These are phyloP conservation scores for Athalia cordata DNA, from an alignment of 2,888 invertebrate species.

Conservation along the genomic window DNA sequence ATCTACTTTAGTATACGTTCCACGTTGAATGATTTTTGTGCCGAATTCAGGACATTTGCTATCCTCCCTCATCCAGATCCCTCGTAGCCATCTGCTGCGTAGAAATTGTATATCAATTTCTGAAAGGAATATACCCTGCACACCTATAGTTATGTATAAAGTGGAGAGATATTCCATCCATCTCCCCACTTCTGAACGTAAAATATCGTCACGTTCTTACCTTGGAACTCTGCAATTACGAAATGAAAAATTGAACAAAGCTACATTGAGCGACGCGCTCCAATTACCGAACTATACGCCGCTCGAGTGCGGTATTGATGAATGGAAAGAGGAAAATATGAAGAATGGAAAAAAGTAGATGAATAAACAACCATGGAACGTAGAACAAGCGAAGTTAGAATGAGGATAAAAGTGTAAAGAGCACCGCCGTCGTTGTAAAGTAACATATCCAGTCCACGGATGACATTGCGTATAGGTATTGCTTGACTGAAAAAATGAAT, in stretches of 20 bases:
- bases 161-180: conserved; percentile 7
- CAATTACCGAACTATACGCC: neutral
- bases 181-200: neutral
- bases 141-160: neutral
- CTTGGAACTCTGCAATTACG: conserved; percentile 9
- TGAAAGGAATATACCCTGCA: neutral
- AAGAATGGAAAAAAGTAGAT: no score
- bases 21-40: neutral
- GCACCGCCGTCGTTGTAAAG: no score
- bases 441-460: no score
- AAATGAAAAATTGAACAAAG: conserved; percentile 25
- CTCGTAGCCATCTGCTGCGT: conserved; percentile 9
- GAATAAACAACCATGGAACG: no score
- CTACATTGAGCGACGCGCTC: neutral
- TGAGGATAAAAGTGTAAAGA: no score
- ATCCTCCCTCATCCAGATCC: neutral
- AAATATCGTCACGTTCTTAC: conserved; percentile 10
- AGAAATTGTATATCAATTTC: conserved; percentile 32
- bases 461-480: no score
- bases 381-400: neutral
- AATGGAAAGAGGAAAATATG: neutral
- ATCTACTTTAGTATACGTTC: neutral
- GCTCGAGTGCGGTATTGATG: neutral
- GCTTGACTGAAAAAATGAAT: no score
- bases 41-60: conserved; percentile 4